Evolutionary conservation across 2,888 invertebrate species (phyloP).

Genomic region (Hydraecia micacea): DNA sequence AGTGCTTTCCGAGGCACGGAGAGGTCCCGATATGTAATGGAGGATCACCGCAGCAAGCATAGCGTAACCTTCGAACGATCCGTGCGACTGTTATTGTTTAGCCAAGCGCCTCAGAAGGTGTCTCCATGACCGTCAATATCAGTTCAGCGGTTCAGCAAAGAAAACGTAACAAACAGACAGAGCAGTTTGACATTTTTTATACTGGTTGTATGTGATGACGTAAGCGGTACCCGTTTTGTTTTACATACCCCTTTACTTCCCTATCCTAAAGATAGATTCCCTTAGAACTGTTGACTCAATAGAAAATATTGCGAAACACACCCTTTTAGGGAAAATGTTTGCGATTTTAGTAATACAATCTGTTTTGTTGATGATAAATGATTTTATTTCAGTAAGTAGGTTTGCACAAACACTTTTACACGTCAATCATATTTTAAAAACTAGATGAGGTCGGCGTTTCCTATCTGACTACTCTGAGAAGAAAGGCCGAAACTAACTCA

Average conservation of each 20-base stretch:
- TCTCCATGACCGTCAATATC: neutral
- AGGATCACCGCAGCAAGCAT: no score
- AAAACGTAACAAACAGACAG: neutral
- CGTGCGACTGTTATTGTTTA: neutral
- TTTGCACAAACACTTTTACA: no score
- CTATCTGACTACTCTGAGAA: no score
- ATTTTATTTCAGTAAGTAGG: no score
- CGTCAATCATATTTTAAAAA: no score
- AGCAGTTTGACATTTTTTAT: neutral
- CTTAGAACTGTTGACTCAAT: constrained; percentile 25
- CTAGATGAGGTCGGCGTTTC: no score
- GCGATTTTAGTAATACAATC: constrained; percentile 19
- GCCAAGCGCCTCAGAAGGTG: neutral
- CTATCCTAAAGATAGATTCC: constrained; percentile 22
- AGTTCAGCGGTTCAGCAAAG: neutral
- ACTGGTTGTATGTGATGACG: constrained; percentile 4
- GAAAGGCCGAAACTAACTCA: no score
- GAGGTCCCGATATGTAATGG: neutral
- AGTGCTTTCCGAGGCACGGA: neutral
- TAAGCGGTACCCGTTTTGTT: constrained; percentile 6
- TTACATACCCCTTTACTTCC: constrained; percentile 37
- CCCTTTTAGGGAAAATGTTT: constrained; percentile 25
- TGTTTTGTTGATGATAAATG: constrained; percentile 7
- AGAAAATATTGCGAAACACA: constrained; percentile 32
- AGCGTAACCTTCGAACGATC: neutral